Evolutionary conservation across 2,797 vertebrate species (phyloP).

Genomic region (Mycteria americana): DNA sequence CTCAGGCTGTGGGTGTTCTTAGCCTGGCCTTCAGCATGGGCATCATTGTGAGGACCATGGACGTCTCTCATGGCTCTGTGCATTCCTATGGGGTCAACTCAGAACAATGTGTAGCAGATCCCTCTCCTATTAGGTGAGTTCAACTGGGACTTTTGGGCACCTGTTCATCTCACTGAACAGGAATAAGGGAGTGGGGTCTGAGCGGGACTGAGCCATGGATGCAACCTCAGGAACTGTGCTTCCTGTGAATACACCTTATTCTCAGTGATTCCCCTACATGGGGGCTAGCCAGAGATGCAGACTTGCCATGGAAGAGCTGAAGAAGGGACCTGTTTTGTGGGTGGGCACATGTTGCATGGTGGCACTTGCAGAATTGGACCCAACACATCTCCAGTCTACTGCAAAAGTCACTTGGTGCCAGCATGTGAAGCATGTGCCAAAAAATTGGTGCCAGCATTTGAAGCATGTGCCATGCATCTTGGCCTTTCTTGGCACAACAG

Average conservation of each 20-base stretch:
- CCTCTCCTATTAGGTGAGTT: not conserved
- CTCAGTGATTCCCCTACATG: not conserved
- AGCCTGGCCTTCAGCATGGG: not conserved
- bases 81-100: fast-evolving
- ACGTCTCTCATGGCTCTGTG: not conserved
- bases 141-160: not conserved
- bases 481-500: not conserved
- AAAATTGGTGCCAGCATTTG: not conserved
- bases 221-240: not conserved
- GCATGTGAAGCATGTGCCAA: not conserved
- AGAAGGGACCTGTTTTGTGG: not conserved
- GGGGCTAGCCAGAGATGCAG: not conserved
- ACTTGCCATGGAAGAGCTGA: not conserved
- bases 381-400: not conserved
- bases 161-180: not conserved
- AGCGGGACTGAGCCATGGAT: not conserved
- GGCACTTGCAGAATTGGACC: not conserved
- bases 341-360: not conserved
- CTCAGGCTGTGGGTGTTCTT: not conserved
- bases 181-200: not conserved
- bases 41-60: not conserved
- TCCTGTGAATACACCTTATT: not conserved
- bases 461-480: not conserved
- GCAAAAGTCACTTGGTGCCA: not conserved
- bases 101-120: not conserved